Conservation (phyloP, 1,140 invertebrate genomes). For the Polypedilum vanderplanki region DNA sequence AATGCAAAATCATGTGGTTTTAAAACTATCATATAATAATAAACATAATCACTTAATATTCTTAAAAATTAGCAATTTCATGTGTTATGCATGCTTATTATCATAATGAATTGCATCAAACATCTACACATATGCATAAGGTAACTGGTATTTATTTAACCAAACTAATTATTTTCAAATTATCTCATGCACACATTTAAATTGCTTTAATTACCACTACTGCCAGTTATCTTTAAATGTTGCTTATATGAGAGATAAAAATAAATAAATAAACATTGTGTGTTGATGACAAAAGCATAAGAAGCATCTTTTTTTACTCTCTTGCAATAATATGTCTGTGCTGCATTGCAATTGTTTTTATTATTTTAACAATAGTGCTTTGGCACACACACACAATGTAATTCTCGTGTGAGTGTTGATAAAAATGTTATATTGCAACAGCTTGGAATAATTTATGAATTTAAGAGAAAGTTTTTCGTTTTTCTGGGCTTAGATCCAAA, state of each 20-base stretch:
- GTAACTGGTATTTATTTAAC: background rate
- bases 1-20: no score
- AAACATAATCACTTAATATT: slow-evolving; percentile 14
- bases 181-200: slow-evolving; percentile 11
- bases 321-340: background rate
- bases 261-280: background rate
- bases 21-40: background rate
- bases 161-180: slow-evolving; percentile 27
- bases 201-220: background rate
- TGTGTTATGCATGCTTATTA: background rate
- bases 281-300: background rate
- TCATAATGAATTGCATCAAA: background rate
- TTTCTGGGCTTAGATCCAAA: slow-evolving; percentile 22
- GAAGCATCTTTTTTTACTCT: background rate
- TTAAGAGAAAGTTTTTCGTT: background rate
- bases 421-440: slow-evolving; percentile 28
- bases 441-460: slow-evolving; percentile 25
- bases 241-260: background rate
- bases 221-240: background rate
- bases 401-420: slow-evolving; percentile 5
- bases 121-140: background rate
- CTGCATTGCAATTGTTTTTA: background rate
- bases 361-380: no score
- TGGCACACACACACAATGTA: background rate
- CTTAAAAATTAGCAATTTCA: slow-evolving; percentile 8